phyloP scores from a whole-genome alignment of 2,888 invertebrate genomes.

The Biston stratarius region DNA sequence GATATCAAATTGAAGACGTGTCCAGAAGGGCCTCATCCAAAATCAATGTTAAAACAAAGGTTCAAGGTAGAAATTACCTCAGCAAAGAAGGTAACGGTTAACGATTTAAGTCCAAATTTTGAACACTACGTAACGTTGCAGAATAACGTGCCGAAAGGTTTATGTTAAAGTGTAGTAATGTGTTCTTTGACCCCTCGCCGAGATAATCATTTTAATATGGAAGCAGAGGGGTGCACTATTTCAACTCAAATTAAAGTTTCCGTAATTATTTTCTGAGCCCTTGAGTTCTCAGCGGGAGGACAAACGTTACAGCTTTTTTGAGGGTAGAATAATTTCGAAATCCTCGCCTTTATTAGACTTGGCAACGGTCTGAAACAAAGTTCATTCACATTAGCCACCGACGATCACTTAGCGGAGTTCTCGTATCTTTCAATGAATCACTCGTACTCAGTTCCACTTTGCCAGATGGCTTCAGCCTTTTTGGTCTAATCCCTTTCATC shows the following conservation, averaged over 20 bases:
- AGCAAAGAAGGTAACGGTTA: conserved; percentile 55
- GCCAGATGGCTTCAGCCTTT: conserved; percentile 69
- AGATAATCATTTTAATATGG: conserved; percentile 80
- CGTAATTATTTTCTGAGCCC: conserved; percentile 73
- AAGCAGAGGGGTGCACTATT: conserved; percentile 76
- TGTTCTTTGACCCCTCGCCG: conserved; percentile 80
- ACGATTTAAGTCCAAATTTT: conserved; percentile 62
- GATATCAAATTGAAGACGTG: conserved; percentile 58
- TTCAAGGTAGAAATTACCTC: conserved; percentile 65
- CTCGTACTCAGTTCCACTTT: conserved; percentile 30
- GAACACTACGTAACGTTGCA: conserved; percentile 71
- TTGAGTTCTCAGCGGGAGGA: conserved; percentile 61
- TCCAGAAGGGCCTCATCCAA: conserved; percentile 55
- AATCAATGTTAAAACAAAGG: conserved; percentile 62
- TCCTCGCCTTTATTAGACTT: conserved; percentile 18
- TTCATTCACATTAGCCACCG: conserved; percentile 37
- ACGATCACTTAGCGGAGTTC: conserved; percentile 23
- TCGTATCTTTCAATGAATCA: conserved; percentile 40
- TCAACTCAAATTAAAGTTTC: conserved; percentile 75
- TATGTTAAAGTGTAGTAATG: conserved; percentile 76
- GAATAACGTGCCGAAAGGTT: conserved; percentile 76
- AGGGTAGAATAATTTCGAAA: conserved; percentile 51
- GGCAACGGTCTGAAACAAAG: conserved; percentile 25
- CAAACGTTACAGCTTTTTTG: conserved; percentile 48
- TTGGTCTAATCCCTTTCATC: conserved; percentile 68